Percentiles rank a stretch among this genome's conserved stretches.
Evolutionary conservation across 2,888 invertebrate genomes (phyloP).

Genomic region (Eupithecia centaureata): DNA sequence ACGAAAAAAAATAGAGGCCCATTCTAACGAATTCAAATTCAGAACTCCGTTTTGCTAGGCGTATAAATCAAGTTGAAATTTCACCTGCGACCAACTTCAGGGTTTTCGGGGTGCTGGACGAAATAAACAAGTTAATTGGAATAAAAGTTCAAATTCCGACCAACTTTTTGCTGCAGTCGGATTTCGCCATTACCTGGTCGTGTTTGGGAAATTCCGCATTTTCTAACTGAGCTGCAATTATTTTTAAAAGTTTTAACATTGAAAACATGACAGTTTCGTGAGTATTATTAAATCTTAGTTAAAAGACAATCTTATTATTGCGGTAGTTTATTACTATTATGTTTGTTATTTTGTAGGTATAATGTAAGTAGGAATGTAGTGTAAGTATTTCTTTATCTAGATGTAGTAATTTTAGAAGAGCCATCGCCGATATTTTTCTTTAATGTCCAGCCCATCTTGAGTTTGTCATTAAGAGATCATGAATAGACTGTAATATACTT

Average conservation of each 20-base stretch:
- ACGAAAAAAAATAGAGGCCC: no score
- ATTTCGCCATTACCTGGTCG: constrained; percentile 14
- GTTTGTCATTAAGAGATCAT: no score
- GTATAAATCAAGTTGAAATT: constrained; percentile 41
- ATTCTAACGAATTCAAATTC: constrained; percentile 45
- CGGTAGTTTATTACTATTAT: no score
- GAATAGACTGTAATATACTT: no score
- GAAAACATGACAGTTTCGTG: background rate
- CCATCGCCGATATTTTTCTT: no score
- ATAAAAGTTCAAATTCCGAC: constrained; percentile 22
- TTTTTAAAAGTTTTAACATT: background rate
- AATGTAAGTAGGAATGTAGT: no score
- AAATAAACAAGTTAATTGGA: constrained; percentile 33
- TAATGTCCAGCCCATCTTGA: no score
- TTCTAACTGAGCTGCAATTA: background rate
- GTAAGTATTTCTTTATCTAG: no score
- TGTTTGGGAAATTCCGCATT: background rate
- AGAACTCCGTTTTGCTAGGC: constrained; percentile 39
- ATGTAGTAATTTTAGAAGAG: no score
- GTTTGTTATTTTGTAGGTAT: no score
- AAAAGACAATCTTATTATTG: no score
- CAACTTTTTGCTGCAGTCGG: constrained; percentile 26
- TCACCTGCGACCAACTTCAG: constrained; percentile 30
- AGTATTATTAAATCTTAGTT: no score
- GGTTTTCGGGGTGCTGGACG: constrained; percentile 15